These are phyloP conservation scores for Moxostoma hubbsi DNA, from an alignment of 2,797 vertebrate genomes.

Conservation along the genomic window DNA sequence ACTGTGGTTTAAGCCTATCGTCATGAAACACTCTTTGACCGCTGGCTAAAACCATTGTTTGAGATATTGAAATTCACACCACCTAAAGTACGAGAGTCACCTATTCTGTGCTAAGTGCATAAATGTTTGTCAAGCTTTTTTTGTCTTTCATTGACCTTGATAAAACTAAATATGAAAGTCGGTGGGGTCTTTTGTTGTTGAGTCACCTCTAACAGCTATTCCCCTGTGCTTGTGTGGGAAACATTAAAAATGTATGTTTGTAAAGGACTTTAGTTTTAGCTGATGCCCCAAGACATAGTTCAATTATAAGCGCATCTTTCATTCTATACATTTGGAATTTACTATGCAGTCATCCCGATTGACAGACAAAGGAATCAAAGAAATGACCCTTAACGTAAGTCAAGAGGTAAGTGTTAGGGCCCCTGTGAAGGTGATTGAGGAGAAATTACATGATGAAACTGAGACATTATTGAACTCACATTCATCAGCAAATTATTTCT, in stretches of 20 bases:
- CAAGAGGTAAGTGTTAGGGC: not conserved
- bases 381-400: conserved; percentile 24
- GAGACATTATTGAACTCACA: not conserved
- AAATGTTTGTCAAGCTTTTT: conserved; percentile 42
- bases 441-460: conserved; percentile 15
- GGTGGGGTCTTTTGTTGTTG: conserved; percentile 50
- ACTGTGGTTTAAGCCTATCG: not conserved
- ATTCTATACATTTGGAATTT: conserved; percentile 32
- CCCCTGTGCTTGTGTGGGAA: conserved; percentile 34
- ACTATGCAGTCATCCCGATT: conserved; percentile 28
- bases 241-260: conserved; percentile 53
- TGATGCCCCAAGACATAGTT: conserved; percentile 43
- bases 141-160: conserved; percentile 51
- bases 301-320: conserved; percentile 29
- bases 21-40: not conserved
- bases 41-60: not conserved
- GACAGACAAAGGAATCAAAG: conserved; percentile 22
- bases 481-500: conserved; percentile 3
- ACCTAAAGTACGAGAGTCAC: conserved; percentile 46
- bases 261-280: conserved; percentile 46
- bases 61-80: conserved; percentile 23
- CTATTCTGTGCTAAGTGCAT: conserved; percentile 16
- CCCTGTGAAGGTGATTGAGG: conserved; percentile 19
- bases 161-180: conserved; percentile 54
- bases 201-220: conserved; percentile 52